These are phyloP conservation scores for Deroptyus accipitrinus DNA, from an alignment of 2,113 vertebrate species.

Conservation along the genomic window DNA sequence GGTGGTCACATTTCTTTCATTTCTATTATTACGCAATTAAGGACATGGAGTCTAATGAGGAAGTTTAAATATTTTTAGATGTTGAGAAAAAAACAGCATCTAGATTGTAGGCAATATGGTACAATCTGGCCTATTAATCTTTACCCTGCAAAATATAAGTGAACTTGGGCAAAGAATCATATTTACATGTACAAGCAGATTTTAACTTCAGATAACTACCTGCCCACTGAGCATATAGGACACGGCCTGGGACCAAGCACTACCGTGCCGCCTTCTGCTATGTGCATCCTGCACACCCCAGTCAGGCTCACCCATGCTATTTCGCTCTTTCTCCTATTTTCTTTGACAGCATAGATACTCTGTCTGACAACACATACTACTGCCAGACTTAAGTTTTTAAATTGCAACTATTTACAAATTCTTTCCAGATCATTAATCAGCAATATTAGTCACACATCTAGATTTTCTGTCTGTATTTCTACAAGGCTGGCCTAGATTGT, in stretches of 20 bases:
- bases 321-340: background rate
- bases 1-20: background rate
- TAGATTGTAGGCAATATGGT: background rate
- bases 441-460: background rate
- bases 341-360: background rate
- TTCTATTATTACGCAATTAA: background rate
- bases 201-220: background rate
- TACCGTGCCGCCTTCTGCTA: background rate
- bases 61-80: background rate
- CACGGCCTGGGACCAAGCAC: rapidly evolving
- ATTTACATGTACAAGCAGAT: background rate
- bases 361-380: background rate
- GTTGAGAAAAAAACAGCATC: background rate
- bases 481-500: background rate
- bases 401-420: background rate
- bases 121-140: background rate
- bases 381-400: background rate
- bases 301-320: background rate
- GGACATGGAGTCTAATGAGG: background rate
- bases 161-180: background rate
- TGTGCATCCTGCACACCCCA: rapidly evolving
- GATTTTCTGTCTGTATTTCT: background rate
- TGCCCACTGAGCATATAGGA: rapidly evolving
- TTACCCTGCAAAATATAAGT: background rate
- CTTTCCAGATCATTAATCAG: background rate